phyloP scores from a whole-genome alignment of 1,140 invertebrate genomes.

The Ectropis grisescens region DNA sequence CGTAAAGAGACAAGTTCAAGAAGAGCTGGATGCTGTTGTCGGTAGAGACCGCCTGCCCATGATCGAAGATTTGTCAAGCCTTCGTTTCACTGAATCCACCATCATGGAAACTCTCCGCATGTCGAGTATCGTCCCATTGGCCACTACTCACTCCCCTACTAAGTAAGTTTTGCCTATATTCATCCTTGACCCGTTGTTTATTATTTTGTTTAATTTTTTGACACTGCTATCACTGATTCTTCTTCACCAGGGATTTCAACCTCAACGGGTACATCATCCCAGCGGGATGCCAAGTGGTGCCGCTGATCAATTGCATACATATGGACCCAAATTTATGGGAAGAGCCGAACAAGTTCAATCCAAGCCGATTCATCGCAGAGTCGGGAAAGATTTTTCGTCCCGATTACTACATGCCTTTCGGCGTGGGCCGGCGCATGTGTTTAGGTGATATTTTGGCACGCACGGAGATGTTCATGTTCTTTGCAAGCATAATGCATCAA shows the following conservation, averaged over 20 bases:
- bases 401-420: slow-evolving; percentile 93
- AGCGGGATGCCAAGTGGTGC: slow-evolving; percentile 85
- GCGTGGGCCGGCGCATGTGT: slow-evolving; percentile 92
- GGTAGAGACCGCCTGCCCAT: slow-evolving; percentile 84
- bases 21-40: slow-evolving; percentile 90
- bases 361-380: slow-evolving; percentile 83
- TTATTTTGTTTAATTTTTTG: too few relatives aligned
- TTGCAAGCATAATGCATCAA: slow-evolving; percentile 85
- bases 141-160: slow-evolving; percentile 89
- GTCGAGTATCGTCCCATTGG: slow-evolving; percentile 88
- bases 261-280: slow-evolving; percentile 87
- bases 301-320: slow-evolving; percentile 88
- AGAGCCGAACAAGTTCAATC: slow-evolving; percentile 87
- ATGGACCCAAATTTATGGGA: slow-evolving; percentile 91
- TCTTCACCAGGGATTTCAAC: slow-evolving; percentile 79
- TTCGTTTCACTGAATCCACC: slow-evolving; percentile 91
- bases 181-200: too few relatives aligned
- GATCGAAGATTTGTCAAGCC: slow-evolving; percentile 84
- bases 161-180: slow-evolving; percentile 76
- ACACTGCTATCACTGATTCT: slow-evolving; percentile 20
- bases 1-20: slow-evolving; percentile 84
- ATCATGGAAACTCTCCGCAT: slow-evolving; percentile 87
- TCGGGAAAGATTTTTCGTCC: slow-evolving; percentile 86
- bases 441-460: slow-evolving; percentile 89
- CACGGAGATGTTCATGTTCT: slow-evolving; percentile 94